A percentile compares a stretch with the other conserved stretches of the same genome.
These are phyloP conservation scores for Scylla paramamosain DNA, from an alignment of 1,140 invertebrate genomes.

Conservation along the genomic window DNA sequence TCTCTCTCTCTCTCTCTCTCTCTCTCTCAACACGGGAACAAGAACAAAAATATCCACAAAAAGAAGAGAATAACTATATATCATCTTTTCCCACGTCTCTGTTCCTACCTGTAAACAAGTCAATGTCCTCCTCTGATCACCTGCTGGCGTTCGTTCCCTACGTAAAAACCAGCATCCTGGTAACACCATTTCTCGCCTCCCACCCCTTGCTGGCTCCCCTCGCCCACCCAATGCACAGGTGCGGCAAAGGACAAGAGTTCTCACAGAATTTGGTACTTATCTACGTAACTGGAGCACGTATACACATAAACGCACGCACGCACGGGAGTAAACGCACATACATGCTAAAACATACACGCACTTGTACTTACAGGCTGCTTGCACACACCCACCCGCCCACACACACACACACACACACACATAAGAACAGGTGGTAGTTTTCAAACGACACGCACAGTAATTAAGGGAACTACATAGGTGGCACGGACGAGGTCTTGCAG, in stretches of 20 bases:
- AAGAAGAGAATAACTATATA: neutral
- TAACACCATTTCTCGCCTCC: too few species aligned
- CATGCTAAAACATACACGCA: neutral
- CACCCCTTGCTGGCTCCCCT: too few species aligned
- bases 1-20: constrained; percentile 10
- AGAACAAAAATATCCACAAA: neutral
- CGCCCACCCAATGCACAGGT: too few species aligned
- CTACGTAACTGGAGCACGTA: neutral
- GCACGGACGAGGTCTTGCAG: neutral
- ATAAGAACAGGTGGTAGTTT: neutral
- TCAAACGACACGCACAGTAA: neutral
- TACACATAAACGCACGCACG: neutral
- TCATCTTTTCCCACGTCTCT: neutral
- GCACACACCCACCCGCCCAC: neutral
- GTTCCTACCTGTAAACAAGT: neutral
- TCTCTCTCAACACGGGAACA: neutral
- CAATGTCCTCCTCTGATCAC: neutral
- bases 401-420: constrained; percentile 29
- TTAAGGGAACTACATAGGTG: neutral
- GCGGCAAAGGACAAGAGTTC: neutral
- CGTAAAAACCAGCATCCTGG: neutral
- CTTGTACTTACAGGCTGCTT: neutral
- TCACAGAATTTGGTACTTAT: neutral
- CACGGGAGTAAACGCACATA: neutral
- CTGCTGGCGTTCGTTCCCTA: neutral